Percentiles rank a stretch among this genome's conserved stretches.
Conservation (phyloP, 2,888 invertebrate species). For the Bhutanitis thaidina region DNA sequence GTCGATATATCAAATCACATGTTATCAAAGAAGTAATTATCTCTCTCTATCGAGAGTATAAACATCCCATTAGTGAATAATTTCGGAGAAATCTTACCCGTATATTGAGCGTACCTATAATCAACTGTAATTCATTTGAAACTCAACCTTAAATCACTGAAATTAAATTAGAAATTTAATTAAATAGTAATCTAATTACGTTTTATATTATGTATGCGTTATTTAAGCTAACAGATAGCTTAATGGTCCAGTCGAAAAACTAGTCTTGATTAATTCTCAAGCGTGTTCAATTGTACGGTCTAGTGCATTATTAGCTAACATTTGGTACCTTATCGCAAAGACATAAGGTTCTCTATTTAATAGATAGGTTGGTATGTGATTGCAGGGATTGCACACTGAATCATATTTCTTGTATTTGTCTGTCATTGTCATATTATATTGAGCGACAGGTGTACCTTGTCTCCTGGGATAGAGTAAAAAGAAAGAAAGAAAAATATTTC, state of each 20-base stretch:
- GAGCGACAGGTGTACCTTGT: too few species aligned
- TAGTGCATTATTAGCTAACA: background rate
- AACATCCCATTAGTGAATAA: background rate
- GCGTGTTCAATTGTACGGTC: background rate
- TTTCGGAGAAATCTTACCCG: background rate
- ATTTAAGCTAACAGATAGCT: constrained; percentile 1
- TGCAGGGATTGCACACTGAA: too few species aligned
- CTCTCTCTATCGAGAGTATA: background rate
- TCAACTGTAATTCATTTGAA: background rate
- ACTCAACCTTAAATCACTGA: background rate
- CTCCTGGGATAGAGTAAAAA: too few species aligned
- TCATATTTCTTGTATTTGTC: too few species aligned
- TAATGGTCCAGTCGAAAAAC: constrained; percentile 2
- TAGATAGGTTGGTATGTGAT: too few species aligned
- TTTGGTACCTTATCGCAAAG: too few species aligned
- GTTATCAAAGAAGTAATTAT: background rate
- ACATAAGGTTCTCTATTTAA: too few species aligned
- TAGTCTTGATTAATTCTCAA: background rate
- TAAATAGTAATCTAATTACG: background rate
- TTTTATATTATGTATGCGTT: background rate
- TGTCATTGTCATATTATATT: too few species aligned
- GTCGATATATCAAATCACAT: background rate
- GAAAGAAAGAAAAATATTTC: too few species aligned
- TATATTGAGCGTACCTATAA: background rate
- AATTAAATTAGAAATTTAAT: background rate